Evolutionary conservation across 2,888 invertebrate genomes (phyloP).

Genomic region (Salpingus planirostris): DNA sequence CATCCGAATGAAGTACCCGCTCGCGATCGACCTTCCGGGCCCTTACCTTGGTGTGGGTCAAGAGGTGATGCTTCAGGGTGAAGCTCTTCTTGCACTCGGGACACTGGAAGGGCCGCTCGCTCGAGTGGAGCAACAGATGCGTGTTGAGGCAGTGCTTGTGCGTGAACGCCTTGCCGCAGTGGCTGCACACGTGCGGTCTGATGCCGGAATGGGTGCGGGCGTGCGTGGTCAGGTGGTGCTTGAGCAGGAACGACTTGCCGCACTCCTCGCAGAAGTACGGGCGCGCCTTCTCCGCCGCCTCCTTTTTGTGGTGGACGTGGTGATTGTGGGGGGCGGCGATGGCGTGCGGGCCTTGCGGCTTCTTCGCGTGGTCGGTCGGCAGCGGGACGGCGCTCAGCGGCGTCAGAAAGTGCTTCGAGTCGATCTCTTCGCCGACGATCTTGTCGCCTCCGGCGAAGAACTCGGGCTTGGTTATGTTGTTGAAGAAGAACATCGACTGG

Average conservation of each 20-base stretch:
- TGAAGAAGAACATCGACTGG: conserved; percentile 20
- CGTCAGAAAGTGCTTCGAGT: conserved; percentile 8
- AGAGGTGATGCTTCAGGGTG: conserved; percentile 74
- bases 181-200: conserved; percentile 67
- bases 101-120: conserved; percentile 74
- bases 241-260: conserved; percentile 73
- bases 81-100: conserved; percentile 81
- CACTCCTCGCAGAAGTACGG: conserved; percentile 78
- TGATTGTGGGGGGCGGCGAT: not conserved
- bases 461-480: conserved; percentile 22
- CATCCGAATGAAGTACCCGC: conserved; percentile 4
- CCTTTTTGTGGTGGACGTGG: conserved; percentile 1
- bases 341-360: conserved; percentile 21
- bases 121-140: conserved; percentile 70
- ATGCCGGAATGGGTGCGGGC: conserved; percentile 75
- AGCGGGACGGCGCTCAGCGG: conserved; percentile 43
- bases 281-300: conserved; percentile 37
- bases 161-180: conserved; percentile 74
- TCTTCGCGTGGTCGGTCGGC: conserved; percentile 22
- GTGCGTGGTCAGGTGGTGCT: conserved; percentile 78
- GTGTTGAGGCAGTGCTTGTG: conserved; percentile 78
- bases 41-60: conserved; percentile 65
- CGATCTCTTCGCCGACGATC: conserved; percentile 1
- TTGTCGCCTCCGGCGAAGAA: conserved; percentile 13
- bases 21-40: not conserved